Conservation (phyloP, 2,888 invertebrate genomes). For the Charanyca ferruginea region DNA sequence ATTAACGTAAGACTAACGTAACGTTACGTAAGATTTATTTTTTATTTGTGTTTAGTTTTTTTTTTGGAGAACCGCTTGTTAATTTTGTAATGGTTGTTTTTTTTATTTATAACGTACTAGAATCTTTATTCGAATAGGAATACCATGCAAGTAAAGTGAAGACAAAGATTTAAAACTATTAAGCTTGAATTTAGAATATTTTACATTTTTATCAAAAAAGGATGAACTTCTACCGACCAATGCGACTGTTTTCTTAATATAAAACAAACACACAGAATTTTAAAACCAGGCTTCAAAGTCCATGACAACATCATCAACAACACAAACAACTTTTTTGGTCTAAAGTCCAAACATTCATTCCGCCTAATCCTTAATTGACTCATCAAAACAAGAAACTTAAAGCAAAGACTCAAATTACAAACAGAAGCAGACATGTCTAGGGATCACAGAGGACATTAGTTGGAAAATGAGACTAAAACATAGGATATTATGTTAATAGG, state of each 20-base stretch:
- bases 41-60: no score
- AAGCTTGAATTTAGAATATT: neutral
- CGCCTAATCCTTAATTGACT: slow-evolving; percentile 31
- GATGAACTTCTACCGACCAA: neutral
- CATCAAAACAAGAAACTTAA: slow-evolving; percentile 39
- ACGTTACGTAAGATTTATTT: no score
- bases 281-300: neutral
- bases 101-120: neutral
- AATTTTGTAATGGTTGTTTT: slow-evolving; percentile 4
- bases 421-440: slow-evolving; percentile 48
- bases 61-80: slow-evolving; percentile 3
- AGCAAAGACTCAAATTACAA: slow-evolving; percentile 27
- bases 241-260: neutral
- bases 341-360: slow-evolving; percentile 26
- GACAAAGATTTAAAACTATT: neutral
- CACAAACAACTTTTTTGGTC: slow-evolving; percentile 4
- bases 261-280: neutral
- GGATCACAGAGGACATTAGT: slow-evolving; percentile 65
- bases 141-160: neutral
- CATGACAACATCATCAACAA: slow-evolving; percentile 8
- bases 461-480: slow-evolving; percentile 72
- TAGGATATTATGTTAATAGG: slow-evolving; percentile 77
- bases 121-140: slow-evolving; percentile 2
- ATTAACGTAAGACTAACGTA: no score
- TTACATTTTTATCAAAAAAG: slow-evolving; percentile 1